Percentiles rank a stretch among this genome's conserved stretches.
Evolutionary conservation across 1,140 invertebrate species (phyloP).

Genomic region (Drosophila yakuba): DNA sequence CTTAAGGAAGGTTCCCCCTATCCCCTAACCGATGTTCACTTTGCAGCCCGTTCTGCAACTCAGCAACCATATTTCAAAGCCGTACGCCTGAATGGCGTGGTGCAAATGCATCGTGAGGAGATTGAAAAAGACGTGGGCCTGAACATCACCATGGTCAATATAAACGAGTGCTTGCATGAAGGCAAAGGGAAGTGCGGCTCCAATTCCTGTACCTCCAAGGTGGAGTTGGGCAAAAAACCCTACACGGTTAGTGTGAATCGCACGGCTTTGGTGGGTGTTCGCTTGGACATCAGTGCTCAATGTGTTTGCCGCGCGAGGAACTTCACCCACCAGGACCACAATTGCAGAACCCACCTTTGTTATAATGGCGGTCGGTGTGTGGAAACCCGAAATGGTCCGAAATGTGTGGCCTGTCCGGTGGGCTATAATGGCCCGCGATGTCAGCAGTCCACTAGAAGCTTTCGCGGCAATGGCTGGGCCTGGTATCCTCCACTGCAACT

Average conservation of each 20-base stretch:
- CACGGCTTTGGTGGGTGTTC: constrained; percentile 88
- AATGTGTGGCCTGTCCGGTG: constrained; percentile 87
- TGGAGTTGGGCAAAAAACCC: constrained; percentile 88
- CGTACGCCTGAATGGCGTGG: constrained; percentile 88
- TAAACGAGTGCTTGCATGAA: constrained; percentile 88
- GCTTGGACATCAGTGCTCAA: constrained; percentile 86
- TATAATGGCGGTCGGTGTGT: constrained; percentile 89
- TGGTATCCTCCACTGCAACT: constrained; percentile 89
- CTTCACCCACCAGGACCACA: constrained; percentile 85
- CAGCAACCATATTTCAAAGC: constrained; percentile 89
- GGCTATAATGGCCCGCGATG: constrained; percentile 89
- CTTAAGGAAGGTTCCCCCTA: constrained; percentile 85
- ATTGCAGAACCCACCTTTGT: constrained; percentile 88
- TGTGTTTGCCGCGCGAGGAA: constrained; percentile 87
- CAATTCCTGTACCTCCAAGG: constrained; percentile 87
- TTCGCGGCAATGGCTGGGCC: constrained; percentile 88
- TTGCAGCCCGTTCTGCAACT: constrained; percentile 87
- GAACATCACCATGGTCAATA: constrained; percentile 89
- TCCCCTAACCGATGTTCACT: constrained; percentile 88
- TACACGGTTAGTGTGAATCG: constrained; percentile 91
- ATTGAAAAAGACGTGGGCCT: constrained; percentile 88
- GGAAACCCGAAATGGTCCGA: constrained; percentile 86
- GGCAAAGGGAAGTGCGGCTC: constrained; percentile 85
- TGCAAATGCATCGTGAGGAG: constrained; percentile 87
- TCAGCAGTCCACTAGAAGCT: constrained; percentile 89